Evolutionary conservation across 2,113 vertebrate species (phyloP), one percentile per base, ranked within the genome.

Genomic region (Varanus komodoensis): DNA sequence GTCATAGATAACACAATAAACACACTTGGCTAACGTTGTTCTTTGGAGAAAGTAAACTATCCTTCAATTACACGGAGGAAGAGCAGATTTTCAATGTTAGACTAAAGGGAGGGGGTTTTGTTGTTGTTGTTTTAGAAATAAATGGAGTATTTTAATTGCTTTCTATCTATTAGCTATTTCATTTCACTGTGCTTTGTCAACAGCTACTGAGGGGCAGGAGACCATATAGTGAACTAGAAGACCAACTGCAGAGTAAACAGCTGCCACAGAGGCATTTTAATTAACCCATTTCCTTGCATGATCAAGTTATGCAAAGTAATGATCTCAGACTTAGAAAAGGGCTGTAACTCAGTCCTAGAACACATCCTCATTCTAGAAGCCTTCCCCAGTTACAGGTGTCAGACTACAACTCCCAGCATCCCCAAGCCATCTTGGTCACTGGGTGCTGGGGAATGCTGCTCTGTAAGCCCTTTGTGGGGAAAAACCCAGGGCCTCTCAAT

Each of bases 1-100:
- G 64, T 50, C 80, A 69, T 29, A 0, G 75, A 88, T 54, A 54
- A 74, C 78, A 79, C 4, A 34, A 52, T 23, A 90, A 4, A 73
- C 7, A 44, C 44, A 69, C 54, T 75, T 88, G 71, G 9, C 52
- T 91, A 71, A 25, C 92, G 1, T 23, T 68, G 12, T 89, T 92
- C 74, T 91, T 23, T 38, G 81, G 57, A 92, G 61, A 69, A 91
- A 74, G 64, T 90, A 89, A 90, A 87, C 27, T 74, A 44, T 77
- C 2, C 14, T 84, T 84, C 38, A 84, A 83, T 84, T 84, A 52
- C 38, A 32, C 8, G 23, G 27, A 67, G 71, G 50, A 15, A 29
- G 44, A 61, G 48, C 32, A 3, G 67, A 34, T 38, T 44, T 44
- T 38, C n/a, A 57, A 38, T 69, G 6, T 68, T 29, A 83, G 50